Percentiles rank a stretch among this genome's conserved stretches.
These are phyloP conservation scores for Agonopterix arenella DNA, from an alignment of 2,888 invertebrate genomes.

Conservation along the genomic window DNA sequence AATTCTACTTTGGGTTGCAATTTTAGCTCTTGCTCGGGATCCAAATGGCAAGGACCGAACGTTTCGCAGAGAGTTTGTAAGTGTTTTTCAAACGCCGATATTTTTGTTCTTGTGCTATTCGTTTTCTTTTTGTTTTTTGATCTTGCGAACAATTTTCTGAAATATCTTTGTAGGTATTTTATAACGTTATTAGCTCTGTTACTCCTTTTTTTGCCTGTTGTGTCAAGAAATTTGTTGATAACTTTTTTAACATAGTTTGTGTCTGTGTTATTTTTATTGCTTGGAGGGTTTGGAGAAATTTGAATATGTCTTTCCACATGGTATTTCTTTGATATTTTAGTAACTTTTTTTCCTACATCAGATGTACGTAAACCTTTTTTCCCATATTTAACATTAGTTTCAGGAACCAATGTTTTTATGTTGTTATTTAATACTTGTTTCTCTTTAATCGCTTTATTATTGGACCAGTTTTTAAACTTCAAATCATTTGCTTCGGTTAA, in stretches of 20 bases:
- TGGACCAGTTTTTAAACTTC: too few relatives aligned
- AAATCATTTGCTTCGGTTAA: too few relatives aligned
- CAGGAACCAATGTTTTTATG: background rate
- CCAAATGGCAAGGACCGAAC: constrained; percentile 34
- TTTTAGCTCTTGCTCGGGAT: constrained; percentile 22
- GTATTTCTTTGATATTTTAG: background rate
- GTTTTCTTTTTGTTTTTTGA: constrained; percentile 13
- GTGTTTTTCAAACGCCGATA: constrained; percentile 18
- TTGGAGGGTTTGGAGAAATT: too few relatives aligned
- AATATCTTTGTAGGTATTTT: constrained; percentile 39
- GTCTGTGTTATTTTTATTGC: too few relatives aligned
- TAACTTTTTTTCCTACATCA: background rate
- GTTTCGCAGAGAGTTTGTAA: constrained; percentile 39
- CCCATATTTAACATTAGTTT: background rate
- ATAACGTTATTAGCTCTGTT: constrained; percentile 21
- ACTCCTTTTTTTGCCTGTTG: constrained; percentile 11
- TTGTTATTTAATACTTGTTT: too few relatives aligned
- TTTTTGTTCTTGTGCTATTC: constrained; percentile 8
- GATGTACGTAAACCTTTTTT: background rate
- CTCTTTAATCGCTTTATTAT: too few relatives aligned
- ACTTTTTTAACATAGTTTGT: background rate
- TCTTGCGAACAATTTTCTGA: constrained; percentile 32
- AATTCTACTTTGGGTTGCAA: constrained; percentile 37
- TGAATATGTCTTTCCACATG: background rate
- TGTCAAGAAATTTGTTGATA: background rate